Percentiles rank a stretch among this genome's conserved stretches.
Conservation (phyloP, 2,797 vertebrate species). For the Salmo trutta region DNA sequence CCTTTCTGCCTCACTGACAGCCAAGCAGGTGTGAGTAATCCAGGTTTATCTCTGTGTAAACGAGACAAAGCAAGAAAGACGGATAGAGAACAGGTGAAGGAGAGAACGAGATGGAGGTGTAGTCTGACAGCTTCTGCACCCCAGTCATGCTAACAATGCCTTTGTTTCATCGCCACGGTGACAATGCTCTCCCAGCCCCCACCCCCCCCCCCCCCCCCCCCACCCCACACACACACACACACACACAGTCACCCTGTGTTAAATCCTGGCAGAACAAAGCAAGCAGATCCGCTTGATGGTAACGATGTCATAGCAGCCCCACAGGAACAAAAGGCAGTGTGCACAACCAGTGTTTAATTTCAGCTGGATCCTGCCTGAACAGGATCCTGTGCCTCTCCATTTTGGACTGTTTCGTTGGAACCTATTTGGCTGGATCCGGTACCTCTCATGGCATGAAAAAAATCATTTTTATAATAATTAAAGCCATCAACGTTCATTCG, state of each 20-base stretch:
- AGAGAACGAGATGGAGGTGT: background rate
- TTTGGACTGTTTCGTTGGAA: too few relatives aligned
- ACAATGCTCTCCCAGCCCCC: background rate
- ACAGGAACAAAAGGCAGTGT: background rate
- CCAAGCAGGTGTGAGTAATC: background rate
- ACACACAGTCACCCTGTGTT: background rate
- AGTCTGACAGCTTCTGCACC: conserved; percentile 6
- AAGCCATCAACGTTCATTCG: too few relatives aligned
- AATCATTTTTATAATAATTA: too few relatives aligned
- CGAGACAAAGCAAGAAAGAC: background rate
- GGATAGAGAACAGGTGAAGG: background rate
- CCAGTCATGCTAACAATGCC: conserved; percentile 8
- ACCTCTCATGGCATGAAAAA: too few relatives aligned
- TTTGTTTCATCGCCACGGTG: conserved; percentile 7
- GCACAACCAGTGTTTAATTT: background rate
- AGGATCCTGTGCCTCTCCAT: too few relatives aligned
- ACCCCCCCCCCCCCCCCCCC: too few relatives aligned
- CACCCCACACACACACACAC: conserved; percentile 17
- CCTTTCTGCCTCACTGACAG: background rate
- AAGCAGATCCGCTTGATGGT: background rate
- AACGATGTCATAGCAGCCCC: background rate
- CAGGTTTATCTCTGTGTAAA: background rate
- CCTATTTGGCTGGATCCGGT: too few relatives aligned
- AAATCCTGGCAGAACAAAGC: background rate
- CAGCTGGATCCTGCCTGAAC: too few relatives aligned